Evolutionary conservation across 2,888 invertebrate species (phyloP).

Genomic region (Tanypteryx hageni): DNA sequence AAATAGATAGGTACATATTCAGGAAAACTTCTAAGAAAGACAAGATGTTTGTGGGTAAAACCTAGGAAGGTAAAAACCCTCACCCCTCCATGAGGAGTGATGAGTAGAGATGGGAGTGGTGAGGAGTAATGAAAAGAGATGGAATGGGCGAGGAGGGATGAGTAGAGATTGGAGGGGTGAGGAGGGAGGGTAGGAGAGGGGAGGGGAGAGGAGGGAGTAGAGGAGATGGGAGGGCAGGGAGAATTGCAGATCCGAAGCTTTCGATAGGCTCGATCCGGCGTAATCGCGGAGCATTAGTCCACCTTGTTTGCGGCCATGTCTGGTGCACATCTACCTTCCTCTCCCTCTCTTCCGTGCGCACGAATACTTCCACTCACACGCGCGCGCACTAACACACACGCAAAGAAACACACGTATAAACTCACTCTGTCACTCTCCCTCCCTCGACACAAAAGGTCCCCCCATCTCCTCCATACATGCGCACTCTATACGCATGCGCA

Average conservation of each 20-base stretch:
- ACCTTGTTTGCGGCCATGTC: constrained; percentile 66
- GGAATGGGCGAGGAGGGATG: background rate
- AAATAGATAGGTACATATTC: no score
- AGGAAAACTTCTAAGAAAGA: no score
- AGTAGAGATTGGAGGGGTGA: background rate
- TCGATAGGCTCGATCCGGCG: constrained; percentile 62
- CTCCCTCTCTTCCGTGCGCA: background rate
- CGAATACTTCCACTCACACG: background rate
- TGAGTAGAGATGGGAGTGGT: no score
- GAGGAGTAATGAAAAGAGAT: background rate
- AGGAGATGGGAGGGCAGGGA: constrained; percentile 67
- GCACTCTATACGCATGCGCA: no score
- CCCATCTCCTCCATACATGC: background rate
- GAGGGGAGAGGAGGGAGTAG: constrained; percentile 65
- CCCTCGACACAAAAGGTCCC: background rate
- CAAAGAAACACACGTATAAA: constrained; percentile 36
- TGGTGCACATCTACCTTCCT: background rate
- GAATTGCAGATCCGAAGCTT: constrained; percentile 66
- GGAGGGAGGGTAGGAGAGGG: background rate
- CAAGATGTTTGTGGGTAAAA: no score
- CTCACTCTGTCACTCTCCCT: constrained; percentile 14
- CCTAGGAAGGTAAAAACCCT: no score
- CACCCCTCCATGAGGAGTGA: no score
- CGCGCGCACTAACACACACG: no score
- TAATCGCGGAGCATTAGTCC: constrained; percentile 65